A percentile compares a stretch with the other conserved stretches of the same genome.
Conservation (phyloP, 1,140 invertebrate genomes). For the Drosophila lini region DNA sequence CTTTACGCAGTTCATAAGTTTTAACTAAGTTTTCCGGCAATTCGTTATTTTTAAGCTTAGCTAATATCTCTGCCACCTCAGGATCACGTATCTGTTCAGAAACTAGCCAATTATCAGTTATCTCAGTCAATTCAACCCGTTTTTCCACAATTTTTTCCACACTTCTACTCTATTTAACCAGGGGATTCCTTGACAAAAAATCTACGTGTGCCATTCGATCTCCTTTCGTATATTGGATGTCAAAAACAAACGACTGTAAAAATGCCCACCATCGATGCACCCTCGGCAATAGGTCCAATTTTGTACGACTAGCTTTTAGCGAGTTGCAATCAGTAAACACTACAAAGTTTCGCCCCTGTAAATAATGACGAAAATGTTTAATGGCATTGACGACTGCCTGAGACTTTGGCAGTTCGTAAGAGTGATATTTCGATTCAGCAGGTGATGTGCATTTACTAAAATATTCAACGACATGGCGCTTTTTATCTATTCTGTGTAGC, state of each 20-base stretch:
- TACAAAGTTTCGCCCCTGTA: background rate
- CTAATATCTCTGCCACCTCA: background rate
- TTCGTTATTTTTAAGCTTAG: background rate
- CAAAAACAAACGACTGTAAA: too few species aligned
- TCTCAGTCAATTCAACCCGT: background rate
- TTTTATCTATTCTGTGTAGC: too few species aligned
- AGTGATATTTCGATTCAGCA: too few species aligned
- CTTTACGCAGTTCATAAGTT: too few species aligned
- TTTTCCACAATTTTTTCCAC: background rate
- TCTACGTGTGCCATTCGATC: background rate
- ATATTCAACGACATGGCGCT: too few species aligned
- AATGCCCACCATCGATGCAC: background rate
- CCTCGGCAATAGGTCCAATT: background rate
- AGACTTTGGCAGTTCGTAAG: too few species aligned
- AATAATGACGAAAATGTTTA: too few species aligned
- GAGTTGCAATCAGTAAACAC: background rate
- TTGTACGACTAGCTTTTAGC: background rate
- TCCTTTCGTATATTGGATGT: background rate
- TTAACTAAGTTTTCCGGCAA: too few species aligned
- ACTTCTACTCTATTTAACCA: background rate
- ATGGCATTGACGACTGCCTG: too few species aligned
- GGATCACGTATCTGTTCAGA: background rate
- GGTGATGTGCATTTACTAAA: too few species aligned
- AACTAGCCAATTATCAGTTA: background rate
- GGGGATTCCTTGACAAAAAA: background rate